These are phyloP conservation scores for Bettongia penicillata DNA, from an alignment of 2,113 vertebrate genomes.

Conservation along the genomic window DNA sequence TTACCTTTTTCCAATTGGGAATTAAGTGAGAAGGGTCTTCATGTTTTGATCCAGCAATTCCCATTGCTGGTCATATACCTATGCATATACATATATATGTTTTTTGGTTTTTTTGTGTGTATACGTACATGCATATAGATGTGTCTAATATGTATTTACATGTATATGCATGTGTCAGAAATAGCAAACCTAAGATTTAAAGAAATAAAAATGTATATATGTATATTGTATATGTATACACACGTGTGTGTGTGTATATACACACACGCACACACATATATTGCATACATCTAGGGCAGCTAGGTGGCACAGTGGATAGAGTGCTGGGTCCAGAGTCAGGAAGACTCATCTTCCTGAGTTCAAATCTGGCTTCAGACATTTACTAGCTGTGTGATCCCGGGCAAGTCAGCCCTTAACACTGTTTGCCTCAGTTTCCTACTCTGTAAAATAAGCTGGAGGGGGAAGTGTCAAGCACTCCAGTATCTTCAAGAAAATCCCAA, in stretches of 20 bases:
- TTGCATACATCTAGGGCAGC: background rate
- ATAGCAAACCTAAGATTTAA: background rate
- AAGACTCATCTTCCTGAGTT: background rate
- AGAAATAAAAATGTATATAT: background rate
- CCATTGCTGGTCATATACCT: background rate
- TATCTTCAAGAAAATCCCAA: too few species aligned
- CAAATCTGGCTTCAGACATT: background rate
- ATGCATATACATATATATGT: background rate
- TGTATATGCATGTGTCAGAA: background rate
- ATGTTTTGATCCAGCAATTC: background rate
- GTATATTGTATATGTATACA: background rate
- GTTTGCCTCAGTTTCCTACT: background rate
- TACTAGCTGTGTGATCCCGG: background rate
- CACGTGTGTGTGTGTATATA: background rate
- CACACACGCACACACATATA: background rate
- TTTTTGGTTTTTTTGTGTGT: background rate
- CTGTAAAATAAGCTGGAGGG: background rate
- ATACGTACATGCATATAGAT: background rate
- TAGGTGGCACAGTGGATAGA: background rate
- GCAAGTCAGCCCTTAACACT: background rate
- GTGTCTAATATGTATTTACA: background rate
- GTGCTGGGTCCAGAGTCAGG: background rate
- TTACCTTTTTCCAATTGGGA: background rate
- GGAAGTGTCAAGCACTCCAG: background rate
- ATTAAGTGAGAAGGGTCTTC: background rate